Base-by-base conservation (phyloP, 1,140 invertebrate genomes). In the Panulirus ornatus region DNA sequence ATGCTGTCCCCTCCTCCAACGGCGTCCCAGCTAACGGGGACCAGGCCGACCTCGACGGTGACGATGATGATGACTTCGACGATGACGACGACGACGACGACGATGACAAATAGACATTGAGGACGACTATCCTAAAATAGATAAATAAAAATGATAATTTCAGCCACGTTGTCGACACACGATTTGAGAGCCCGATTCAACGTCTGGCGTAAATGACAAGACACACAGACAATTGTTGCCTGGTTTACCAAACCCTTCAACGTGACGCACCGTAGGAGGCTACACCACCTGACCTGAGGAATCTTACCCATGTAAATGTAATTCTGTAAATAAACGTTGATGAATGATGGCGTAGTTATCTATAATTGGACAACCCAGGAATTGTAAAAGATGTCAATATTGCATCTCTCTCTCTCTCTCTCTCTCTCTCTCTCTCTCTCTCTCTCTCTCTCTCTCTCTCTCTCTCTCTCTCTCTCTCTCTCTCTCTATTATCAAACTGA, bases 1-100 rank as follows among this genome's bases (percentile, higher is more conserved):
- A 89, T 81, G 88, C 88, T 36, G 88, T 89, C 0, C 88, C 88
- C 16, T 54, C 88, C 30, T 66, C 79, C 66, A 75, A 75, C 44
- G 88, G 79, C 19, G 70, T 83, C 70, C 30, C 42, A 16, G 86
- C 86, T 58, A 54, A 47, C 19, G 88, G 79, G 5, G 79, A 82
- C 42, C 79, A 89, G 38, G 88, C 70, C 42, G 88, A 84, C 36
- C 79, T 83, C 36, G 88, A 84, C 0, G 88, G 79, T 0, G 88
- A 89, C 63, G 87, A 83, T 8, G 87, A 83, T 1, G 70, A 54
- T 5, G 79, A 82, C 11, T 79, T 42, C 27, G 75, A 70, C 6
- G 84, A 86, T 19, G 51, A 82, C 14, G 82, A 63, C 40, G 44
- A 79, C 58, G 40, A 70, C 3, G 47, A 76, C 30, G 42, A 86